Base-by-base conservation (phyloP, 1,140 invertebrate species). In the Sycophila sp. region DNA sequence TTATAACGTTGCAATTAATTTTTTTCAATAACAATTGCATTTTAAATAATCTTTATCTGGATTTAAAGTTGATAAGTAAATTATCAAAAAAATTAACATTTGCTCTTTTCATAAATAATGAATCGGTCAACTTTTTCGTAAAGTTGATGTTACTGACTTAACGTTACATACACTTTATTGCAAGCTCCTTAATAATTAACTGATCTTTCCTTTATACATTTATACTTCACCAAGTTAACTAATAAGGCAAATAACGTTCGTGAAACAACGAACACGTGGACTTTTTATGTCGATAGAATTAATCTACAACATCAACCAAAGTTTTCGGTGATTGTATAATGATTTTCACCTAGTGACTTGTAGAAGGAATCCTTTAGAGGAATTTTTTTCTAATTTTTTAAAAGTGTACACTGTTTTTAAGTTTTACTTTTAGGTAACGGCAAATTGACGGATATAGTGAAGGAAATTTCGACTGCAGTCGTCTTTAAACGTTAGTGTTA, bases 231-330 rank as follows among this genome's bases (percentile, higher is more conserved):
- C 4, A 58, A 63, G 24, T 65, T 40, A 71, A 71, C 42, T 63
- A 70, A 55, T 60, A 63, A 70, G 60, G 53, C 40, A 59, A 70
- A 63, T 47, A 3, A 13, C 45, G 38, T 58, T 71, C 32, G 6
- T 65, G 63, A 11, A 17, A 10, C 24, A 55, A 63, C 26, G 59
- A 70, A 55, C 47, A 70, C 4, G 51, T 53, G 30, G 67, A 69
- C 28, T 63, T n/a, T n/a, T n/a, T 45, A 53, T 51, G 13, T 55
- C 55, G 45, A 7, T 70, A 63, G 45, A 70, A 69, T 51, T 60
- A 53, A 69, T 60, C 34, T 63, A 63, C 49, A 40, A 56, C n/a
- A n/a, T n/a, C n/a, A n/a, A n/a, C n/a, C n/a, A n/a, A n/a, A n/a
- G n/a, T n/a, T n/a, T n/a, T n/a, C n/a, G n/a, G n/a, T n/a, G n/a